Percentiles rank a stretch among this genome's conserved stretches.
phyloP scores from a whole-genome alignment of 37 sponge, comb jelly and placozoan genomes.

The Bolinopsis microptera region DNA sequence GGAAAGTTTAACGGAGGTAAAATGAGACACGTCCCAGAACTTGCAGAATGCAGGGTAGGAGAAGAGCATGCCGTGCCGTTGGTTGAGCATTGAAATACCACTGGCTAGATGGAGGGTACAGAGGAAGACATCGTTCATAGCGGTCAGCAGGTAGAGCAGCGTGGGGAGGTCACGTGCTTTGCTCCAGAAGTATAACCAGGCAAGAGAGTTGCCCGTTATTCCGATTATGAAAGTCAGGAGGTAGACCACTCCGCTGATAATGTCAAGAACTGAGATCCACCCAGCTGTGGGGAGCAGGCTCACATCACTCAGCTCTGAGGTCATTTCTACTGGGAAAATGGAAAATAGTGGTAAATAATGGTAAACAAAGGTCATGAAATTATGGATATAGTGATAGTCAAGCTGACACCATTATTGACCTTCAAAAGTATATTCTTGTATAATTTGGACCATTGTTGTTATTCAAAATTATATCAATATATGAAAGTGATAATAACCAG shows the following conservation, averaged over 20 bases:
- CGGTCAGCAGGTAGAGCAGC: conserved; percentile 57
- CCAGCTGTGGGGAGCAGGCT: background rate
- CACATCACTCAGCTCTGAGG: background rate
- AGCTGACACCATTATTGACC: no score
- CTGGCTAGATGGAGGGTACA: background rate
- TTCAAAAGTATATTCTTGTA: no score
- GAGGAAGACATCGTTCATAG: conserved; percentile 38
- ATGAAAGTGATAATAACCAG: no score
- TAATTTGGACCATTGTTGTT: no score
- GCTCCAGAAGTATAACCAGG: conserved; percentile 20
- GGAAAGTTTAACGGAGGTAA: background rate
- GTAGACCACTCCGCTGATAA: background rate
- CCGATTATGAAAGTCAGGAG: background rate
- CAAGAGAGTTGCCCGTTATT: background rate
- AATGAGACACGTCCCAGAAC: conserved; percentile 5
- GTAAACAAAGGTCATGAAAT: no score
- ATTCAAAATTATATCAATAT: no score
- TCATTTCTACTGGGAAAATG: background rate
- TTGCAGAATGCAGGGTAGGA: conserved; percentile 14
- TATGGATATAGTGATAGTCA: no score
- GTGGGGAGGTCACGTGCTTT: conserved; percentile 28
- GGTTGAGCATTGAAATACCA: conserved; percentile 22
- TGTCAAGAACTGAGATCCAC: background rate
- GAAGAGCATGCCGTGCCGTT: background rate
- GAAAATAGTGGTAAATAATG: no score